phyloP scores from a whole-genome alignment of 2,888 invertebrate genomes.

The Tryphoninae sp. region DNA sequence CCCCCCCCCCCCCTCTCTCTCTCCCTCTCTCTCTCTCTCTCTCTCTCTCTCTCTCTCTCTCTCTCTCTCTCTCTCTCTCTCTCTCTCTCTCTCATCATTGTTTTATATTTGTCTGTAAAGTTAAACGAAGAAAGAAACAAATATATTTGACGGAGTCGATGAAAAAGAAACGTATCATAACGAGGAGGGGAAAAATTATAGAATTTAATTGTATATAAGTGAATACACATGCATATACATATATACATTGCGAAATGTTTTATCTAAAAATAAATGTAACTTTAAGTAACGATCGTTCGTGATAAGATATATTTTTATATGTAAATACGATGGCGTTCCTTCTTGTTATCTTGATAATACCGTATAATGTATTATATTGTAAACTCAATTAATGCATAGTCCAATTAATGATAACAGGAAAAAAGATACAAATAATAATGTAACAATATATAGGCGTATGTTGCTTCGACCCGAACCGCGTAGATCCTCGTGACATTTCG shows the following conservation, averaged over 20 bases:
- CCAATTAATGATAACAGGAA: slow-evolving; percentile 45
- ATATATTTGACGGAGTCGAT: slow-evolving; percentile 45
- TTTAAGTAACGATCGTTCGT: slow-evolving; percentile 72
- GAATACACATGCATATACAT: slow-evolving; percentile 54
- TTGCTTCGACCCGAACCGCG: neutral
- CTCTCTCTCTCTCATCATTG: slow-evolving; percentile 5
- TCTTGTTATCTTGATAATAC: slow-evolving; percentile 74
- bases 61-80: slow-evolving; percentile 9
- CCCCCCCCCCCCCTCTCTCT: slow-evolving; percentile 6
- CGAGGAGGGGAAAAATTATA: slow-evolving; percentile 47
- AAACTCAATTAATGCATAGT: slow-evolving; percentile 48
- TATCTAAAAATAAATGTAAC: slow-evolving; percentile 71
- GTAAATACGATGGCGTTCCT: slow-evolving; percentile 79
- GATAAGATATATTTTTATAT: slow-evolving; percentile 80
- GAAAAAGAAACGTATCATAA: slow-evolving; percentile 61
- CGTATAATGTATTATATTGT: slow-evolving; percentile 59
- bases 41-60: neutral
- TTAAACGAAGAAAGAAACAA: slow-evolving; percentile 10
- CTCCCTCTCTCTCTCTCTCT: neutral
- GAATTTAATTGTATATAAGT: slow-evolving; percentile 44
- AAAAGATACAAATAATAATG: slow-evolving; percentile 14
- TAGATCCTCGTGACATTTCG: neutral
- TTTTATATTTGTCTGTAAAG: slow-evolving; percentile 8
- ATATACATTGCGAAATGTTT: slow-evolving; percentile 67
- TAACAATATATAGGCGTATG: neutral